These are phyloP conservation scores for Cephalopachus bancanus DNA, from an alignment of 2,797 vertebrate genomes.

Conservation along the genomic window DNA sequence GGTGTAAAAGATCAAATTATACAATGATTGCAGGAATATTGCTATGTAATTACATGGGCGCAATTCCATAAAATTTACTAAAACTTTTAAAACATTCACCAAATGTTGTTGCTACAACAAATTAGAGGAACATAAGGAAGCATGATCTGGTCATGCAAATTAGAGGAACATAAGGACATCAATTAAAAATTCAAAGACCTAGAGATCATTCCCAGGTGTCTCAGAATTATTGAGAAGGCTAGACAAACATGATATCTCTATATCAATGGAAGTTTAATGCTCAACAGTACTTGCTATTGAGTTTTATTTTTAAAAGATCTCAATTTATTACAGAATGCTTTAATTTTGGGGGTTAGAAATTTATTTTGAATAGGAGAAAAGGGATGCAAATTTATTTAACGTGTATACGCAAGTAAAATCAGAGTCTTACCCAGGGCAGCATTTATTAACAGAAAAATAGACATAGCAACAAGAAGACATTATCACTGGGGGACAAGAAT, in stretches of 20 bases:
- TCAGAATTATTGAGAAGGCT: constrained; percentile 51
- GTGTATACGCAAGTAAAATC: too few relatives aligned
- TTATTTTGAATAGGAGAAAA: too few relatives aligned
- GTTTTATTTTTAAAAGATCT: neutral
- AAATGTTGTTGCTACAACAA: constrained; percentile 67
- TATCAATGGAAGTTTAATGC: constrained; percentile 15
- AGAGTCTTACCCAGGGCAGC: neutral
- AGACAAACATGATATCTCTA: neutral
- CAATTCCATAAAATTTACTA: constrained; percentile 63
- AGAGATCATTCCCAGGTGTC: constrained; percentile 44
- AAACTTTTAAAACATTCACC: constrained; percentile 65
- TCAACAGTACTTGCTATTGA: neutral
- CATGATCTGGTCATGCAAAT: constrained; percentile 67
- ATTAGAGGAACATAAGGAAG: constrained; percentile 74
- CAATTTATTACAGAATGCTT: neutral
- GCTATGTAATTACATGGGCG: constrained; percentile 62
- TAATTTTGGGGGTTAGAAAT: neutral
- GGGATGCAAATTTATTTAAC: too few relatives aligned
- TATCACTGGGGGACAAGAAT: neutral
- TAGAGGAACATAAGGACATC: constrained; percentile 61
- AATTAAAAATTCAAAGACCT: constrained; percentile 67
- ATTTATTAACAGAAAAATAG: constrained; percentile 45
- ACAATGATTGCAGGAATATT: constrained; percentile 49
- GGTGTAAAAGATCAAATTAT: constrained; percentile 58
- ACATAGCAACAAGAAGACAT: neutral